These are phyloP conservation scores for Macropis europaea DNA, from an alignment of 2,888 invertebrate genomes.

Conservation along the genomic window DNA sequence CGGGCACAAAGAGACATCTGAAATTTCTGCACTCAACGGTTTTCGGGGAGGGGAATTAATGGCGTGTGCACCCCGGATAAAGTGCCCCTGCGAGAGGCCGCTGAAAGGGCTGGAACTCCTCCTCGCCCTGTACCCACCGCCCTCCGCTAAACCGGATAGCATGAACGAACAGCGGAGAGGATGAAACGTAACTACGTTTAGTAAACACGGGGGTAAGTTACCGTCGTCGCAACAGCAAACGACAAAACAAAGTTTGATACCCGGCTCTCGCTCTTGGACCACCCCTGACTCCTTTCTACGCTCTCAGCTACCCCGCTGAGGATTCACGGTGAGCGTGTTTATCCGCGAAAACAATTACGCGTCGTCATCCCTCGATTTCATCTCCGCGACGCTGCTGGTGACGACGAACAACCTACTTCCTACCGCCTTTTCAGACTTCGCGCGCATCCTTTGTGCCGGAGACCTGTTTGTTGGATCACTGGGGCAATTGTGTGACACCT, in stretches of 20 bases:
- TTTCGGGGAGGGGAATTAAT: constrained; percentile 64
- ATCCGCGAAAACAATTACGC: constrained; percentile 75
- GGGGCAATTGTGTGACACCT: too few relatives aligned
- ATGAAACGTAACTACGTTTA: constrained; percentile 72
- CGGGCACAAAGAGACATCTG: constrained; percentile 64
- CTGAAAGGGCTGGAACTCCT: constrained; percentile 46
- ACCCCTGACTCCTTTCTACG: background rate
- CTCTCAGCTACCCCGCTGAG: constrained; percentile 21
- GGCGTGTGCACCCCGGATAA: constrained; percentile 68
- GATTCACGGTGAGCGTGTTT: constrained; percentile 62
- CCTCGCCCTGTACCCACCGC: too few relatives aligned
- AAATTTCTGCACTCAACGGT: constrained; percentile 62
- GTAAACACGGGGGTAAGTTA: constrained; percentile 78
- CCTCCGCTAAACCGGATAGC: constrained; percentile 17
- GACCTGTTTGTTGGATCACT: too few relatives aligned
- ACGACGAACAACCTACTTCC: constrained; percentile 2
- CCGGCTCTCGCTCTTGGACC: constrained; percentile 27
- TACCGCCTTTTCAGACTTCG: constrained; percentile 17
- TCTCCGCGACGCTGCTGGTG: constrained; percentile 30
- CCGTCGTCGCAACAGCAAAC: constrained; percentile 71
- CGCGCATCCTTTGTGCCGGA: background rate
- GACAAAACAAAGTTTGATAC: constrained; percentile 76
- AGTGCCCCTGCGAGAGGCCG: constrained; percentile 49
- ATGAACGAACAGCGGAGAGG: too few relatives aligned
- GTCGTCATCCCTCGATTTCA: constrained; percentile 52